These are phyloP conservation scores for Daphoenositta chrysoptera DNA, from an alignment of 2,113 vertebrate species.

Conservation along the genomic window DNA sequence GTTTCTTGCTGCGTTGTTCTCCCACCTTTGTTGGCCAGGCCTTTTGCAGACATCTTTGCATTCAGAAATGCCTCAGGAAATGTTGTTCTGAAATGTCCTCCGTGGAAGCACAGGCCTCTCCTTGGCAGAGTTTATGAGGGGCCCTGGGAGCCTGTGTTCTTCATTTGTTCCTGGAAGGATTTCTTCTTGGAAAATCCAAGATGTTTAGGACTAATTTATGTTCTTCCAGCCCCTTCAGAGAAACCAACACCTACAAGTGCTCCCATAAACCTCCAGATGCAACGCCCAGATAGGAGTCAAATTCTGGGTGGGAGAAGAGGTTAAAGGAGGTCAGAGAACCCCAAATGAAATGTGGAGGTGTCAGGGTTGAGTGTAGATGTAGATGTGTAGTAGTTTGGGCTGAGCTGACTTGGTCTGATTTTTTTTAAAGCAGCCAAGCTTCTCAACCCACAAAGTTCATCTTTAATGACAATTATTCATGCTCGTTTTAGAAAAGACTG, in stretches of 20 bases:
- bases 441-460: background rate
- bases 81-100: background rate
- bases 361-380: background rate
- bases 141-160: background rate
- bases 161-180: background rate
- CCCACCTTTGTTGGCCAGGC: background rate
- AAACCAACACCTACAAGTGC: background rate
- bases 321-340: background rate
- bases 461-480: background rate
- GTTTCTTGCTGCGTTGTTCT: background rate
- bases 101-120: background rate
- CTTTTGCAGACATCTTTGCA: background rate
- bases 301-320: background rate
- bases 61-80: constrained; percentile 37
- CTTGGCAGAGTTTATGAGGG: background rate
- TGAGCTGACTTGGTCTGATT: background rate
- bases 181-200: background rate
- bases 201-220: background rate
- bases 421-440: background rate
- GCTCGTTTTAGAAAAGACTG: background rate
- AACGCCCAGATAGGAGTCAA: background rate
- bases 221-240: background rate
- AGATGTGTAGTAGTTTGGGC: no score
- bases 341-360: background rate
- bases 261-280: background rate